Evolutionary conservation across 1,140 invertebrate genomes (phyloP).

Genomic region (Bacillus rossius): DNA sequence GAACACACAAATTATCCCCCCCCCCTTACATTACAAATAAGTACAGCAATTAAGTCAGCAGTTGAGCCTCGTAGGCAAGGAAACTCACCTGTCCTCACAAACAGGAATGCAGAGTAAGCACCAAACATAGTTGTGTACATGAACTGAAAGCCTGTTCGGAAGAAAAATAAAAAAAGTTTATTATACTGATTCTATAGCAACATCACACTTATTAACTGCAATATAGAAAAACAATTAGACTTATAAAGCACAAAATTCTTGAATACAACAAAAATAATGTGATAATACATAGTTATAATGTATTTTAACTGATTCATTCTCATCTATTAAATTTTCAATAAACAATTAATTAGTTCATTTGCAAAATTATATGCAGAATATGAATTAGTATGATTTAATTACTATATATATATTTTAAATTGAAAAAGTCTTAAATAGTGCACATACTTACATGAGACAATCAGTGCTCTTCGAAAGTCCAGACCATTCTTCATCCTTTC

Average conservation of each 20-base stretch:
- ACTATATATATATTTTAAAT: too few relatives aligned
- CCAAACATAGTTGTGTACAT: conserved; percentile 90
- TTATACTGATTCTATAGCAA: too few relatives aligned
- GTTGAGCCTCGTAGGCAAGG: background rate
- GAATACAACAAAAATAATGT: background rate
- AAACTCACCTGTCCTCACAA: conserved; percentile 59
- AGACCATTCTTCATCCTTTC: conserved; percentile 69
- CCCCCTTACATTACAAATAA: background rate
- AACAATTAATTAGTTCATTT: too few relatives aligned
- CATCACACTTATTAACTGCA: too few relatives aligned
- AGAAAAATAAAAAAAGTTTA: too few relatives aligned
- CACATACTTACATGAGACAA: conserved; percentile 56
- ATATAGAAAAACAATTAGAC: too few relatives aligned
- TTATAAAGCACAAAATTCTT: too few relatives aligned
- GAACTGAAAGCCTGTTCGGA: conserved; percentile 77
- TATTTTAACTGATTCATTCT: background rate
- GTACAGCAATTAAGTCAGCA: too few relatives aligned
- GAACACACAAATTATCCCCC: background rate
- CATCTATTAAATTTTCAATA: background rate
- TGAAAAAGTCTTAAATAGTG: background rate
- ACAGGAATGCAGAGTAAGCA: conserved; percentile 87
- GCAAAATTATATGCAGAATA: too few relatives aligned
- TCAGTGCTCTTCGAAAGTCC: conserved; percentile 56
- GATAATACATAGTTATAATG: background rate
- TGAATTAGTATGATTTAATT: too few relatives aligned